These are phyloP conservation scores for Acanthosepion lycidas DNA, from an alignment of 2,888 invertebrate genomes.

Conservation along the genomic window DNA sequence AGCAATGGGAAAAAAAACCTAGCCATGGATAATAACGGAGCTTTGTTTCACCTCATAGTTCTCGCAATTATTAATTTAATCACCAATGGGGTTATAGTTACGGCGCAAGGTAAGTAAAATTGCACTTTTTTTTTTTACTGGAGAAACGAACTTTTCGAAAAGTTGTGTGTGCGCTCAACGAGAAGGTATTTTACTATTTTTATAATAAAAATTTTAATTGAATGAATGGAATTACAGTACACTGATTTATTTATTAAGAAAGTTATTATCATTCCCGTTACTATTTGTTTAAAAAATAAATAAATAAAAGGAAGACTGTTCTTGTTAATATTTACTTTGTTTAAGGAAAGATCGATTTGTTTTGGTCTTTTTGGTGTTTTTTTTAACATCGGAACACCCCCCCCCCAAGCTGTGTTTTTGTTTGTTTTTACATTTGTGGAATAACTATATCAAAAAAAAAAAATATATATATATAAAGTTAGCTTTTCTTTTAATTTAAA, in stretches of 20 bases:
- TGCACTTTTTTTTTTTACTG: neutral
- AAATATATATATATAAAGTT: too few relatives aligned
- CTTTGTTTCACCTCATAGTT: neutral
- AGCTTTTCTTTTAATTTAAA: too few relatives aligned
- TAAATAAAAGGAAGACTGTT: too few relatives aligned
- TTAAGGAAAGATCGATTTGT: too few relatives aligned
- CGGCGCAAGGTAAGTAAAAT: neutral
- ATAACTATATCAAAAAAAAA: too few relatives aligned
- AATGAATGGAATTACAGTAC: neutral
- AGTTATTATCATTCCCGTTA: neutral
- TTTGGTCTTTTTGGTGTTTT: too few relatives aligned
- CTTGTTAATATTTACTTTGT: too few relatives aligned
- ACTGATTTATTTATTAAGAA: neutral
- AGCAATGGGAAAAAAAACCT: neutral
- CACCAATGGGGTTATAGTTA: neutral
- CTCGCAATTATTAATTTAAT: neutral
- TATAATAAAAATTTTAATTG: too few relatives aligned
- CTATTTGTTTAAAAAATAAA: too few relatives aligned
- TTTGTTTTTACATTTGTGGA: too few relatives aligned
- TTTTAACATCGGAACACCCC: too few relatives aligned
- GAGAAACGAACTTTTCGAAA: neutral
- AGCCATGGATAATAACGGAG: neutral
- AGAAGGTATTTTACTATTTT: neutral
- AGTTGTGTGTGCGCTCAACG: neutral
- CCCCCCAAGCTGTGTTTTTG: too few relatives aligned